phyloP scores from a whole-genome alignment of 2,888 invertebrate genomes.

The Stenchaetothrips biformis region DNA sequence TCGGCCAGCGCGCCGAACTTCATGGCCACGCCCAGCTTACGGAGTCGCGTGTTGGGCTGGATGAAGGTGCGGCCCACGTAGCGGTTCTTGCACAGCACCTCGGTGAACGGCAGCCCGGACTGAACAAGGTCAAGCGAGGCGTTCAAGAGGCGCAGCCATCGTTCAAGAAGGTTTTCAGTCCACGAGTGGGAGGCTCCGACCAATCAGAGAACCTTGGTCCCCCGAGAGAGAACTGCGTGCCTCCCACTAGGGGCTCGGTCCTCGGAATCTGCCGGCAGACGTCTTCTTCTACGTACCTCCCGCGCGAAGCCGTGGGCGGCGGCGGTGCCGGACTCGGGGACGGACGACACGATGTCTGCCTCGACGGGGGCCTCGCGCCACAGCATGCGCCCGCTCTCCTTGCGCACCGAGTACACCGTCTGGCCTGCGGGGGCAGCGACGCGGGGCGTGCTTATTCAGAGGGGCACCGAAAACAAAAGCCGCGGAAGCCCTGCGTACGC shows the following conservation, averaged over 20 bases:
- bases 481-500: conserved; percentile 33
- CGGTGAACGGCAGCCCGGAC: conserved; percentile 86
- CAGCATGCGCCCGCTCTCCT: conserved; percentile 89
- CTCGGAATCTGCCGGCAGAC: too few species aligned
- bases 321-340: conserved; percentile 95
- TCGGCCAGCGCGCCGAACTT: conserved; percentile 95
- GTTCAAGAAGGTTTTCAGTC: too few species aligned
- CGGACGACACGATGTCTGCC: conserved; percentile 94
- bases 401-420: conserved; percentile 90
- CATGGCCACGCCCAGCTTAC: conserved; percentile 93
- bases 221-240: too few species aligned
- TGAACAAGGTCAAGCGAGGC: too few species aligned
- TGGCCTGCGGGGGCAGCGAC: conserved; percentile 56
- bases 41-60: conserved; percentile 84
- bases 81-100: conserved; percentile 92
- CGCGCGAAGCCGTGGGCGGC: conserved; percentile 93
- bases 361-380: conserved; percentile 86
- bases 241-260: too few species aligned
- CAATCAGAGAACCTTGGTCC: too few species aligned
- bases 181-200: too few species aligned
- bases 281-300: conserved; percentile 54
- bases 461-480: conserved; percentile 11
- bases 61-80: conserved; percentile 98
- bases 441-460: background rate
- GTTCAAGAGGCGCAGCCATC: too few species aligned